phyloP scores from a whole-genome alignment of 2,797 vertebrate species.

The Lutjanus campechanus region DNA sequence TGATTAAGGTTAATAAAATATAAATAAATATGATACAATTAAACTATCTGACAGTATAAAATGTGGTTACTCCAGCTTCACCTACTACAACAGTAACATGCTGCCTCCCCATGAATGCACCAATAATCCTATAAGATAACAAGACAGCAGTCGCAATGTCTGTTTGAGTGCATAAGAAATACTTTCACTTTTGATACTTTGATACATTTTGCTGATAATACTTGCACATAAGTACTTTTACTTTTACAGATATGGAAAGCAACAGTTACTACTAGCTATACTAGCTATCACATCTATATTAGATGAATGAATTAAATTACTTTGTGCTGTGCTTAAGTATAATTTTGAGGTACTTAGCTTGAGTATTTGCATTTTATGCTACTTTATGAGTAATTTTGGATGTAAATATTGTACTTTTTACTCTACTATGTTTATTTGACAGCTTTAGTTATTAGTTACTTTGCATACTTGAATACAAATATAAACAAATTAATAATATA shows the following conservation, averaged over 20 bases:
- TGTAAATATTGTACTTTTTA: no score
- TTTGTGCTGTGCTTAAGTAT: background rate
- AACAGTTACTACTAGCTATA: background rate
- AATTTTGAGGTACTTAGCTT: no score
- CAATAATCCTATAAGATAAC: background rate
- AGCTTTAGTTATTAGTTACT: no score
- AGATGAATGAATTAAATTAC: background rate
- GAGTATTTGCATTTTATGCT: no score
- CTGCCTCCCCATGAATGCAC: background rate
- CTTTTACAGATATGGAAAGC: background rate
- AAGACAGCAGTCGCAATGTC: background rate
- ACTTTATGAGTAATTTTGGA: no score
- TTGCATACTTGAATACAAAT: no score
- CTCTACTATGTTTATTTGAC: no score
- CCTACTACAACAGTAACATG: no score
- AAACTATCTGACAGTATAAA: background rate
- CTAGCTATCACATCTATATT: background rate
- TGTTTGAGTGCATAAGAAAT: background rate
- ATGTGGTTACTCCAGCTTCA: background rate
- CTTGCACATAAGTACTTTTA: background rate
- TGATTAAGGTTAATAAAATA: background rate
- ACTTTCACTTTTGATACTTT: background rate
- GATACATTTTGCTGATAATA: background rate
- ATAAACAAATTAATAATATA: no score
- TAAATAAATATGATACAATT: background rate